Evolutionary conservation across 2,113 vertebrate species (phyloP).

Genomic region (Oncorhynchus keta): DNA sequence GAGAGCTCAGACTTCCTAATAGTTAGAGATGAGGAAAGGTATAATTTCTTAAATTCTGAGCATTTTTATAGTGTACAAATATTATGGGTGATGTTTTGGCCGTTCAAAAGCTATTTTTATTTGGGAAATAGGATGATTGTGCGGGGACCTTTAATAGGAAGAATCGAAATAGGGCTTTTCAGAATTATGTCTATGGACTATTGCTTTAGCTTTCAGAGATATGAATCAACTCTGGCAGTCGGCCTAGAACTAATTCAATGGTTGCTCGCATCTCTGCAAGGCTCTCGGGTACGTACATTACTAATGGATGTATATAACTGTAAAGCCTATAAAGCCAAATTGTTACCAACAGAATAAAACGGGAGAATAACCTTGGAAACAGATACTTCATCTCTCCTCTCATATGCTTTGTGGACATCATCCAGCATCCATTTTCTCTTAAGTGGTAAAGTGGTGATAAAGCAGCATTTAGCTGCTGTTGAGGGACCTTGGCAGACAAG

Average conservation of each 20-base stretch:
- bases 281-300: neutral
- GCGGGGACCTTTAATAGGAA: too few species aligned
- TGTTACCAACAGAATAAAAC: neutral
- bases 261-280: neutral
- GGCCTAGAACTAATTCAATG: neutral
- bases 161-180: too few species aligned
- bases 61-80: too few species aligned
- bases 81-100: too few species aligned
- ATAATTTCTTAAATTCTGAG: too few species aligned
- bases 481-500: neutral
- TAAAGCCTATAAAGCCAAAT: constrained; percentile 2
- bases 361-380: constrained; percentile 7
- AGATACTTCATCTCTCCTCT: neutral
- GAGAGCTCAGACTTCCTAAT: too few species aligned
- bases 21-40: too few species aligned
- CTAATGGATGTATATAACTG: neutral
- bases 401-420: neutral
- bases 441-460: constrained; percentile 8
- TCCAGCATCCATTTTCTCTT: constrained; percentile 10
- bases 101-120: too few species aligned
- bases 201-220: too few species aligned
- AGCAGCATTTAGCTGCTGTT: neutral
- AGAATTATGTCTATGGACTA: too few species aligned
- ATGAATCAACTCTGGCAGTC: too few species aligned
- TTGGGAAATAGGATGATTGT: too few species aligned